phyloP scores from a whole-genome alignment of 2,888 invertebrate genomes.

The Endomychus coccineus region DNA sequence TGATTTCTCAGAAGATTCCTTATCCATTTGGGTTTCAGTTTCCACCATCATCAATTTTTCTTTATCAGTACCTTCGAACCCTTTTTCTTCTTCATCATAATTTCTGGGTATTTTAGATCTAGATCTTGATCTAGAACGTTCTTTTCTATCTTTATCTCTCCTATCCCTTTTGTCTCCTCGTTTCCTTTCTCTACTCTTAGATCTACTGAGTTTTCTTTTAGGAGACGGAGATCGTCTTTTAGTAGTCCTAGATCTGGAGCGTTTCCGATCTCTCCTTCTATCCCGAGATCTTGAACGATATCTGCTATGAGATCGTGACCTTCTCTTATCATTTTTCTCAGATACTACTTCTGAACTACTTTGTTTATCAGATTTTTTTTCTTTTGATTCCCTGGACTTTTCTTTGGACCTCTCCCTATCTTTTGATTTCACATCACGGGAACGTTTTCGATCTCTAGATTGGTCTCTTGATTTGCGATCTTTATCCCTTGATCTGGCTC shows the following conservation, averaged over 20 bases:
- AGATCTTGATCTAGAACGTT: constrained; percentile 28
- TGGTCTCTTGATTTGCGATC: constrained; percentile 11
- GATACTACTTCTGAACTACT: constrained; percentile 33
- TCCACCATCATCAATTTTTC: constrained; percentile 33
- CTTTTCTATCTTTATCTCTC: constrained; percentile 30
- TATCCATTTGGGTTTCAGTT: constrained; percentile 41
- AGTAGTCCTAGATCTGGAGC: constrained; percentile 46
- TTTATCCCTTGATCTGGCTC: constrained; percentile 16
- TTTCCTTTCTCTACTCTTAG: constrained; percentile 35
- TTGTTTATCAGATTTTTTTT: constrained; percentile 38
- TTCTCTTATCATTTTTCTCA: constrained; percentile 46
- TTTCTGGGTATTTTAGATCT: constrained; percentile 44
- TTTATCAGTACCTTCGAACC: constrained; percentile 43
- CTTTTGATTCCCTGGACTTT: constrained; percentile 33
- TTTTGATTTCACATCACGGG: constrained; percentile 22
- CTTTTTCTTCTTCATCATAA: constrained; percentile 49
- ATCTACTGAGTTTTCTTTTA: constrained; percentile 33
- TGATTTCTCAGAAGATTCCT: constrained; percentile 51
- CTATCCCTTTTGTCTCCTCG: constrained; percentile 34
- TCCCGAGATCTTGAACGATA: constrained; percentile 51
- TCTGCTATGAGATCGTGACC: constrained; percentile 51
- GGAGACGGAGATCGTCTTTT: constrained; percentile 43
- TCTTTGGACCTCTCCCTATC: constrained; percentile 27
- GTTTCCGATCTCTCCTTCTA: constrained; percentile 39
- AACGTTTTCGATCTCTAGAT: constrained; percentile 15